Base-by-base conservation (phyloP, 2,888 invertebrate genomes). In the Ischnura elegans region DNA sequence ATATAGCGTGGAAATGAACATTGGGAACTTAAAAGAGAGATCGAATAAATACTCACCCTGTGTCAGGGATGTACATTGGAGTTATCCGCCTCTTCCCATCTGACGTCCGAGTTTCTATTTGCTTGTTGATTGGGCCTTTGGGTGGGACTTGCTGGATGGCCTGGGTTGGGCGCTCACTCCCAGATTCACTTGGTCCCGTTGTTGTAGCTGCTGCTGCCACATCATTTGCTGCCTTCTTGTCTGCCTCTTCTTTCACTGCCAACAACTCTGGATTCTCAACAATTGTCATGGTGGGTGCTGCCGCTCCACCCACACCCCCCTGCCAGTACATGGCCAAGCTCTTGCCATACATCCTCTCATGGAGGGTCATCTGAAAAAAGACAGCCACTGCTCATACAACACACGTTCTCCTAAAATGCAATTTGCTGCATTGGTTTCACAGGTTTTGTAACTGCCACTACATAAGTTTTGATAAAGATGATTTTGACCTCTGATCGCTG, bases 31-130 rank as follows among this genome's bases (percentile, higher is more conserved):
- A 61, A 61, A 25, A 25, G 25, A 61, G 61, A 61, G n/a, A n/a
- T n/a, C n/a, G 46, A 42, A 13, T 46, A 85, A 21, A 93, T 66
- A 94, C 94, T 94, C 87, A 95, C 95, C 95, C 94, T 94, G 94
- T 94, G 47, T 95, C 95, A 10, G 94, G 94, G 55, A 99, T 98
- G 95, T 99, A 99, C 96, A 99, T 98, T 0, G 99, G 99, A 13
- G 99, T 99, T 94, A 99, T 99, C 94, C 99, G 97, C 85, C 99
- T 96, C 96, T 98, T 98, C 55, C 99, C 99, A 96, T 99, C 99
- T 0, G 99, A 98, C 5, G 99, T 98, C 94, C 98, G 97, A 0
- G 98, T 99, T 96, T 99, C 99, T 43, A 99, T 98, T 97, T 99
- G 99, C 51, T 94, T 94, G 93, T 94, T 93, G 21, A 95, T 96